Evolutionary conservation across 1,140 invertebrate genomes (phyloP), one percentile per base, ranked within the genome.

Genomic region (Drosophila trapezifrons): DNA sequence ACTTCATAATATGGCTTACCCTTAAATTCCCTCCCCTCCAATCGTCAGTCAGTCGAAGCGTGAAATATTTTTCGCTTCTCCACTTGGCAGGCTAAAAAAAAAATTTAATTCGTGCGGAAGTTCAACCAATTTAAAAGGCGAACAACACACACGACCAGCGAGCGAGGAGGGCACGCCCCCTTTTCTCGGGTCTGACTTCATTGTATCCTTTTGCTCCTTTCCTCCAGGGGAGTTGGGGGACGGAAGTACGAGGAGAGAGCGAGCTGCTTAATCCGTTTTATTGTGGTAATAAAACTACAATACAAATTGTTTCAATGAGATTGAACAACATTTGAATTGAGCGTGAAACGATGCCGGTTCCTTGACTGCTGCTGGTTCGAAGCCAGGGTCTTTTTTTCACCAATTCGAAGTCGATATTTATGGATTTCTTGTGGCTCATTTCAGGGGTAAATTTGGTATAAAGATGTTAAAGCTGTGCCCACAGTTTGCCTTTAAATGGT

Each of bases 201-300:
- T 69, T 69, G 65, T 69, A 69, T 69, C 65, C 65, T 65, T 69
- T 69, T 65, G 18, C 35, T 42, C 4, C 22, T 37, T 51, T 46
- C 13, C 18, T 15, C 7, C 15, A 15, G 18, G 27, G 29, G 29
- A 32, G 29, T 17, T 22, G 0, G 6, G 54, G 25, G 10, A 12
- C 15, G 13, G 9, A 4, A 18, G 47, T 10, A 32, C 60, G 43
- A 17, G n/a, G 64, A 18, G 10, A 47, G 47, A 20, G 67, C 46
- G 65, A 47, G 63, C 66, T 78, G 77, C 80, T 89, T 89, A 84
- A 89, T 89, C 84, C 84, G 84, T 89, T 89, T 89, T 89, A 89
- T 89, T 89, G 84, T 89, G 84, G 84, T 78, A 89, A 89, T 89
- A 89, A 89, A 89, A 89, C 84, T 89, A 89, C 84, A 89, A 89